These are phyloP conservation scores for Cataglyphis albicans DNA, from an alignment of 2,888 invertebrate species.

Conservation along the genomic window DNA sequence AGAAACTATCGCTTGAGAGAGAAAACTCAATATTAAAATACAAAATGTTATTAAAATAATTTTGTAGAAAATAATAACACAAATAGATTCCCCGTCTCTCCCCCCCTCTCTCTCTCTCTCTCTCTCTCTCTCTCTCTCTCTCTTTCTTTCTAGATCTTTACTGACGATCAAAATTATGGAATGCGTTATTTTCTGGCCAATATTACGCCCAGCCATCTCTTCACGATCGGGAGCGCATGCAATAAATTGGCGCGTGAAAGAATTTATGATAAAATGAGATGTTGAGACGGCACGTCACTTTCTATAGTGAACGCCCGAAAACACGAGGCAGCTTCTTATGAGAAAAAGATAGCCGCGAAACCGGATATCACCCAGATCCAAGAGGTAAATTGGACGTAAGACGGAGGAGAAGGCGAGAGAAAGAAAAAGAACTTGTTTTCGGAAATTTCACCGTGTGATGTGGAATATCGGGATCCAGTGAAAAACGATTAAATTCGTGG, in stretches of 20 bases:
- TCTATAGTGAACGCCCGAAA: conserved; percentile 31
- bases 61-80: neutral
- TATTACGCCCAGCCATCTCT: neutral
- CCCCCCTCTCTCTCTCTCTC: neutral
- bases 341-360: conserved; percentile 44
- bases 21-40: neutral
- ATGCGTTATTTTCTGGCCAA: neutral
- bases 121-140: too few relatives aligned
- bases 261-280: conserved; percentile 6
- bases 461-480: neutral
- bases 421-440: conserved; percentile 16
- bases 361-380: conserved; percentile 44
- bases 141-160: neutral
- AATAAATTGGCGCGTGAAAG: conserved; percentile 25
- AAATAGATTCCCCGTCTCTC: neutral
- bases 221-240: neutral
- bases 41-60: neutral
- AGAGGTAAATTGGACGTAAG: neutral
- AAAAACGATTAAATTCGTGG: neutral
- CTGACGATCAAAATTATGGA: neutral
- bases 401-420: neutral
- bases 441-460: conserved; percentile 1
- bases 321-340: neutral
- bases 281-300: conserved; percentile 31
- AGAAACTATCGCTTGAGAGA: neutral